Evolutionary conservation across 1,140 invertebrate species (phyloP).

Genomic region (Drosophila busckii): DNA sequence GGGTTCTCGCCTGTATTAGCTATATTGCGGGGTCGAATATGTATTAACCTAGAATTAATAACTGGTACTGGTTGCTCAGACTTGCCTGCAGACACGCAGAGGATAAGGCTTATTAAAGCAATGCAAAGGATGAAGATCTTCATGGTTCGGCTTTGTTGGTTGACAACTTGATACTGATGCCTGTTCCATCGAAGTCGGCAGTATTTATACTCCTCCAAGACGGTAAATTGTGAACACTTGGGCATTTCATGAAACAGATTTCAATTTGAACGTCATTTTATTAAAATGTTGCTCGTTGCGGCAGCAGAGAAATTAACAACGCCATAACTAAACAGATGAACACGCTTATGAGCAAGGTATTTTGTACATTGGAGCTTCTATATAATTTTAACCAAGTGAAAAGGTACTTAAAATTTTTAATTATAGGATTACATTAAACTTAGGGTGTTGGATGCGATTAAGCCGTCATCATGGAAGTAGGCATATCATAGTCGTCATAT

Average conservation of each 20-base stretch:
- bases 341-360: conserved; percentile 20
- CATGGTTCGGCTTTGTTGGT: conserved; percentile 34
- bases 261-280: conserved; percentile 29
- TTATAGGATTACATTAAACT: conserved; percentile 40
- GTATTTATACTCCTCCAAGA: conserved; percentile 1
- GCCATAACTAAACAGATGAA: conserved; percentile 32
- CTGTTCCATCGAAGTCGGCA: background rate
- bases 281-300: conserved; percentile 42
- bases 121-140: conserved; percentile 34
- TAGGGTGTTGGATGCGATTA: conserved; percentile 23
- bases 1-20: too few relatives aligned
- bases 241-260: background rate
- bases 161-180: too few relatives aligned
- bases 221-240: background rate
- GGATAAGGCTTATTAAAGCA: conserved; percentile 32
- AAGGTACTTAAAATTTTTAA: conserved; percentile 19
- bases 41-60: too few relatives aligned
- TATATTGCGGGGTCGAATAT: too few relatives aligned
- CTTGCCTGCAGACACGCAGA: conserved; percentile 42
- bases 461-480: conserved; percentile 15
- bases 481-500: conserved; percentile 15
- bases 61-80: background rate
- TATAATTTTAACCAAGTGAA: conserved; percentile 54
- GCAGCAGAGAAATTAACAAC: conserved; percentile 33
- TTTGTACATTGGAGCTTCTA: conserved; percentile 43